Base-by-base conservation (phyloP, 2,113 vertebrate genomes). In the Gallinago undulata region DNA sequence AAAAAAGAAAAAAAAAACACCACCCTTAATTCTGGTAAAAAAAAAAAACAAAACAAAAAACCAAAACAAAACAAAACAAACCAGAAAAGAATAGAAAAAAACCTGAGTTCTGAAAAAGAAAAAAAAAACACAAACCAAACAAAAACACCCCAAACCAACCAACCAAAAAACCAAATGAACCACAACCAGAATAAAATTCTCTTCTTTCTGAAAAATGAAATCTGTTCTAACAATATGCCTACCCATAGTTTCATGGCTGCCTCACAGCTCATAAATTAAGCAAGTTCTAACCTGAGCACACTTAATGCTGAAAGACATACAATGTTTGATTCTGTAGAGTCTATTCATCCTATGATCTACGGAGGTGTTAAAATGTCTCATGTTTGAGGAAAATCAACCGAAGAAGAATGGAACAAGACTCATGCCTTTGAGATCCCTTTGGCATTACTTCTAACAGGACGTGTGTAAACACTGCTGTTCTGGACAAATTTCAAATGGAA, bases 401-500 rank as follows among this genome's bases (percentile, higher is more conserved):
- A 90, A 82, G 41, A 96, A 93, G 92, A 93, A 87, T 85, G 84
- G 85, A 91, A 81, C 69, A 84, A 86, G 69, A 30, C 74, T 95
- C 74, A 69, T 79, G 77, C 50, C 55, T 94, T 94, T 96, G 90
- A 94, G 94, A 70, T 87, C 66, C 79, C 72, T 92, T 55, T 96
- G 92, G 93, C 92, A 92, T 57, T 53, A 70, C 91, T 94, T 93
- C 73, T 87, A 92, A 90, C 45, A 82, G 75, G 75, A 84, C 69
- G 47, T 41, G 55, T 75, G 70, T 93, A 93, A 96, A 94, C 92
- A 90, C 83, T 92, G 89, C 76, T 90, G 53, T 75, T 94, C 89
- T 85, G 77, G 89, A 90, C 75, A 83, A 90, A 92, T 94, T 94
- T 95, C 94, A 87, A 92, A 82, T 15, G 23, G 77, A 95, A 96